Base-by-base conservation (phyloP, 2,113 vertebrate genomes). In the Amia ocellicauda region DNA sequence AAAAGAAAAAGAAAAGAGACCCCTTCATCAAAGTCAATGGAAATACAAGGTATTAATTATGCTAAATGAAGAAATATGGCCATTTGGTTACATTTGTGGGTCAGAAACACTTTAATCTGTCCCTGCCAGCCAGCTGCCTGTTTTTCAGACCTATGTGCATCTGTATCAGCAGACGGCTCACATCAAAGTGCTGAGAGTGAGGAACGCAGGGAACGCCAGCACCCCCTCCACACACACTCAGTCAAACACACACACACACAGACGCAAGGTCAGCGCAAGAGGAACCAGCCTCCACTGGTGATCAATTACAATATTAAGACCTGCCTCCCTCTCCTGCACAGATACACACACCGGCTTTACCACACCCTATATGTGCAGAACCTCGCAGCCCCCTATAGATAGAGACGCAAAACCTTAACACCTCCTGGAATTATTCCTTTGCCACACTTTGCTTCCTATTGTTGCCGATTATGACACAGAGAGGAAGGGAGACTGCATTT, bases 1-100 rank as follows among this genome's bases (percentile, higher is more conserved):
- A 36, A 72, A 36, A 20, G 28, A 55, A 41, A 58, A 63, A n/a
- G 65, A 42, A 47, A 42, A 75, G 63, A 59, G 63, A 45, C 57
- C 66, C 70, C 73, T 89, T 86, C 85, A 88, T 91, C 84, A 81
- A 83, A 91, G 83, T 77, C 68, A 76, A 7, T 82, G 79, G 83
- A 88, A 88, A 89, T 76, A 79, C 76, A 83, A 85, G 83, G 78
- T 80, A 91, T 93, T 90, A 89, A 93, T 92, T 90, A 88, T 64
- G 72, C 74, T 88, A 90, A 92, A 92, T 82, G 87, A 89, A 94
- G 91, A 91, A 93, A 91, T 84, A 90, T 84, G 86, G 77, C 69
- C 64, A 60, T 68, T 75, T 58, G 75, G 80, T 79, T 77, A 68
- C 62, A 79, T 78, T 54, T 76, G 80, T 58, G 75, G 85, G 77